Percentiles rank a stretch among this genome's conserved stretches.
phyloP scores from a whole-genome alignment of 2,888 invertebrate genomes.

The Sinhomidia bicolor region DNA sequence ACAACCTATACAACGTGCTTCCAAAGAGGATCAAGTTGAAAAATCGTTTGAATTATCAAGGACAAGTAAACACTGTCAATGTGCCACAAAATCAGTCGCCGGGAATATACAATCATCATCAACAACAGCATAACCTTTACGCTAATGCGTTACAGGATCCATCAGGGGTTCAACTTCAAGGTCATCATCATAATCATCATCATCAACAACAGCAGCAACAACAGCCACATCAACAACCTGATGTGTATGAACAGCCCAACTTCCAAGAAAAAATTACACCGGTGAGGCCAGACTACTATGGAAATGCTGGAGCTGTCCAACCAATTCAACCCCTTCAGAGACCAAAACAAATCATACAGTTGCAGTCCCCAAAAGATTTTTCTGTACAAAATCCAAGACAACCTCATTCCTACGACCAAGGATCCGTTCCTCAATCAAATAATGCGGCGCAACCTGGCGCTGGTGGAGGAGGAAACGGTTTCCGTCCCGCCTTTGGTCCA shows the following conservation, averaged over 20 bases:
- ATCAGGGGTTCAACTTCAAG: constrained; percentile 39
- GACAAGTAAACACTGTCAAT: constrained; percentile 38
- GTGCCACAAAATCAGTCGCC: constrained; percentile 65
- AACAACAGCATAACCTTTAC: constrained; percentile 36
- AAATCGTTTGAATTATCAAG: constrained; percentile 64
- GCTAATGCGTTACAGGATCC: constrained; percentile 31
- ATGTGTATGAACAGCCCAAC: constrained; percentile 62
- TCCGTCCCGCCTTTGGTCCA: constrained; percentile 79
- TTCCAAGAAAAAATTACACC: constrained; percentile 70
- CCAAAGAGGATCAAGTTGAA: constrained; percentile 70
- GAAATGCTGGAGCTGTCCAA: constrained; percentile 23
- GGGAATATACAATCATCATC: constrained; percentile 53
- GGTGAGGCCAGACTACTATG: constrained; percentile 49
- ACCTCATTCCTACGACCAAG: constrained; percentile 74
- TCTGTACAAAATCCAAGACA: constrained; percentile 60
- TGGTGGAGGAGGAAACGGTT: constrained; percentile 63
- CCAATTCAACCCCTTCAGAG: constrained; percentile 53
- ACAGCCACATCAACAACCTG: no score
- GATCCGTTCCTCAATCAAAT: constrained; percentile 57
- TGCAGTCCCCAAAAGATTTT: constrained; percentile 70
- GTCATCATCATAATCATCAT: constrained; percentile 50
- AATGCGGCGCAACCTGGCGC: constrained; percentile 15
- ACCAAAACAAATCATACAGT: constrained; percentile 67
- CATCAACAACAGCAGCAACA: constrained; percentile 8
- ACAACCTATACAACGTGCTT: constrained; percentile 75